Evolutionary conservation across 2,113 vertebrate species (phyloP), one percentile per base, ranked within the genome.

Genomic region (Ammospiza nelsoni): DNA sequence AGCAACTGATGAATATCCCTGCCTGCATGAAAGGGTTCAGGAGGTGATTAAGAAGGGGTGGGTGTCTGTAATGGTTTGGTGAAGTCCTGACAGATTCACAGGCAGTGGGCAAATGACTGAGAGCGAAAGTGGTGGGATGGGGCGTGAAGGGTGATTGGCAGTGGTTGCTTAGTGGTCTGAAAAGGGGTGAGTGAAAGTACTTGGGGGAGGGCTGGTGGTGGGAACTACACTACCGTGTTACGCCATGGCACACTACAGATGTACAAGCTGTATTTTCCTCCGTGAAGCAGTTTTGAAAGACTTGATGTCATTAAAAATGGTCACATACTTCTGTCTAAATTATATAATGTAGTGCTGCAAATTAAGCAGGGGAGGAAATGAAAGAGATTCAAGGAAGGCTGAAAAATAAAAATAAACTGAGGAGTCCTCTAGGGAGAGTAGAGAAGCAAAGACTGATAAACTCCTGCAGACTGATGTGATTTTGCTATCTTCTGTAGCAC

Each of bases 151-250:
- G 27, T 83, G 84, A 92, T 92, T 92, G 59, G 24, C 72, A 66
- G 95, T 91, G 74, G 91, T 94, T 91, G 78, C 61, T 92, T 90
- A 87, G 92, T 90, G 91, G 96, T 95, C 72, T 85, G 87, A 94
- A 87, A 66, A 93, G 57, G 37, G 37, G 28, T 83, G 82, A 93
- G 91, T 81, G 83, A 94, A 94, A 94, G 84, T 66, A 54, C 76
- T 65, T 31, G 15, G 49, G 24, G 12, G 6, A 17, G 21, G 20
- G 29, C 28, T 69, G 55, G 63, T 61, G 4, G 29, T 96, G 86
- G 84, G 92, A 92, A 85, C 87, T 46, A 11, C 49, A 27, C 29
- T n/a, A 3, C 54, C 12, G 3, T 0, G 0, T 84, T 81, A 49
- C 54, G 31, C 28, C 2, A 1, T 39, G 29, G 43, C 25, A 52